Evolutionary conservation across 2,888 invertebrate genomes (phyloP).

Genomic region (Agrotis segetum): DNA sequence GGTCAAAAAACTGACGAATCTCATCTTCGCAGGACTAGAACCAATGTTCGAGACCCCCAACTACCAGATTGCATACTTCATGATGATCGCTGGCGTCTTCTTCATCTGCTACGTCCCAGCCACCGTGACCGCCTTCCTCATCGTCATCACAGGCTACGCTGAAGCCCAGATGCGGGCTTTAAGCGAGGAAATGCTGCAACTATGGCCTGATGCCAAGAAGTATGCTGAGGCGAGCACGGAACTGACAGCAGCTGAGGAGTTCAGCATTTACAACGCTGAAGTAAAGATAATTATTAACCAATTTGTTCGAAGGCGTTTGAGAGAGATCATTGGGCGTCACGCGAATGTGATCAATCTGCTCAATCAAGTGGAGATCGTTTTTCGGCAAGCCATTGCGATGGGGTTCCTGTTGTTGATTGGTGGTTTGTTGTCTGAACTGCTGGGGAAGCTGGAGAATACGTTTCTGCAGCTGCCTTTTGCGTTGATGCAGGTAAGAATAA

Average conservation of each 20-base stretch:
- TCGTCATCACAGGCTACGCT: slow-evolving; percentile 58
- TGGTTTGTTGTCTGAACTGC: slow-evolving; percentile 68
- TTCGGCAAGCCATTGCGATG: slow-evolving; percentile 68
- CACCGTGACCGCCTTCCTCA: slow-evolving; percentile 59
- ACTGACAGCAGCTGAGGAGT: slow-evolving; percentile 4
- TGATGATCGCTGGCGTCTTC: slow-evolving; percentile 45
- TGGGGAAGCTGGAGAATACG: slow-evolving; percentile 75
- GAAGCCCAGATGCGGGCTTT: slow-evolving; percentile 62
- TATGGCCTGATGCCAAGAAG: slow-evolving; percentile 61
- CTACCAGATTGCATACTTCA: slow-evolving; percentile 56
- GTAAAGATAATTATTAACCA: slow-evolving; percentile 54
- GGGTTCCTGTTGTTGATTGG: slow-evolving; percentile 70
- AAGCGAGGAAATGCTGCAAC: slow-evolving; percentile 52
- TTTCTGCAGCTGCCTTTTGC: slow-evolving; percentile 74
- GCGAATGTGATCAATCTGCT: slow-evolving; percentile 64
- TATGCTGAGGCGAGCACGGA: slow-evolving; percentile 26
- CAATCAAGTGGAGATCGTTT: slow-evolving; percentile 66
- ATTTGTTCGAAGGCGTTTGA: slow-evolving; percentile 58
- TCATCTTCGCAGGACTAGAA: slow-evolving; percentile 51
- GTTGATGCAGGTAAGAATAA: slow-evolving; percentile 65
- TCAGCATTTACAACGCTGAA: slow-evolving; percentile 12
- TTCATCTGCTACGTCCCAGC: slow-evolving; percentile 62
- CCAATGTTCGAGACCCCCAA: slow-evolving; percentile 62
- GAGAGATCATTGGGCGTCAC: slow-evolving; percentile 66
- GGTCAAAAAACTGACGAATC: too few relatives aligned